Conservation (phyloP, 2,888 invertebrate genomes). For the Drosophila basisetae region DNA sequence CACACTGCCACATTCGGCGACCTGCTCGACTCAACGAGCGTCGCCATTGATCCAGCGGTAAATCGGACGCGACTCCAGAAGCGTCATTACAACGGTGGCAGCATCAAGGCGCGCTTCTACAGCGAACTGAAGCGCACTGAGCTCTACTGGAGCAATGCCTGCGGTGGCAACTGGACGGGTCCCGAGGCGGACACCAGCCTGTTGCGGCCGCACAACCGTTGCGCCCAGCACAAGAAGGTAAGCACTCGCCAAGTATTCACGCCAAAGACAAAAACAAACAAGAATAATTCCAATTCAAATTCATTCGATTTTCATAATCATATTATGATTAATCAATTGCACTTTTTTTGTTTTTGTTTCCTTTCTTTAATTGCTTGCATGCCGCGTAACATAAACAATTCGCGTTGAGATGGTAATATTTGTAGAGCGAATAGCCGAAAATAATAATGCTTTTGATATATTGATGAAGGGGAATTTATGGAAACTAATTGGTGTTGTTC, state of each 20-base stretch:
- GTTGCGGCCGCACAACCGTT: conserved; percentile 31
- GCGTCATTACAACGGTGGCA: conserved; percentile 31
- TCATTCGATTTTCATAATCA: background rate
- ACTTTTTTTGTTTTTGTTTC: no score
- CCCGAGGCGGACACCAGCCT: background rate
- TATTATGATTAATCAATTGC: background rate
- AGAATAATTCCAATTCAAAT: background rate
- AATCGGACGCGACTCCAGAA: conserved; percentile 50
- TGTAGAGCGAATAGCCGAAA: no score
- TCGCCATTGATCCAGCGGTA: background rate
- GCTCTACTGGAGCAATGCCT: conserved; percentile 75
- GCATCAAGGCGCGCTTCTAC: conserved; percentile 49
- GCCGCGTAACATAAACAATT: no score
- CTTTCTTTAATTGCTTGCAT: no score
- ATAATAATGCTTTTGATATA: no score
- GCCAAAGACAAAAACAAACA: background rate
- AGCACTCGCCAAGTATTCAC: conserved; percentile 1
- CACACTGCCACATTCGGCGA: background rate
- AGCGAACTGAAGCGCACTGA: conserved; percentile 44
- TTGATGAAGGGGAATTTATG: background rate
- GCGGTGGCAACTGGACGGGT: conserved; percentile 63
- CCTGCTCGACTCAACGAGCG: background rate
- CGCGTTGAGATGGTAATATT: background rate
- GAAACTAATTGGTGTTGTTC: background rate
- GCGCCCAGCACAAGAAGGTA: conserved; percentile 55